Base-by-base conservation (phyloP, 1,140 invertebrate species). In the Globodera rostochiensis region DNA sequence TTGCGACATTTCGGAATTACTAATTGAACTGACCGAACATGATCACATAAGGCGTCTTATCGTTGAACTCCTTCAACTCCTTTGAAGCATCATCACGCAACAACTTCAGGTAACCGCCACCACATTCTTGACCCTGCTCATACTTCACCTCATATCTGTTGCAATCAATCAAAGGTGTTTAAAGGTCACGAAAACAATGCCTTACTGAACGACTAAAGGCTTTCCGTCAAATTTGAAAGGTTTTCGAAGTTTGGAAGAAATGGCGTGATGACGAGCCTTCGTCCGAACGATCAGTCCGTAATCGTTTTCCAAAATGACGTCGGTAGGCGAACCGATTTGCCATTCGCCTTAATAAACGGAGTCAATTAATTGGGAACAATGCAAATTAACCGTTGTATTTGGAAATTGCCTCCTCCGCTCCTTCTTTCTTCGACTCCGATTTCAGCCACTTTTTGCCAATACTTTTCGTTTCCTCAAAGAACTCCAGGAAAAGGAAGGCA, bases 61-160 rank as follows among this genome's bases (percentile, higher is more conserved):
- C 96, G 90, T 95, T 93, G 90, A 98, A 97, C 82, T 85, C 86
- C 70, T 82, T 80, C 21, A 83, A 80, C 21, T 83, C 82, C 73
- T 91, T 87, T 47, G 91, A 91, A 19, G 19, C 69, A 21, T 71
- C 69, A 4, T 45, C 69, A 1, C 69, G 25, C 69, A 98, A 90
- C 21, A 99, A 92, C 91, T 99, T 99, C 0, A 99, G 91, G 90
- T 99, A 99, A 11, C 96, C 96, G 19, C 97, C 97, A 73, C 97
- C 97, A 91, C 97, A 99, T 91, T 98, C 96, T 91, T 98, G 96
- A 4, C 96, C 93, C 90, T 97, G 95, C 93, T 97, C 94, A 80
- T 92, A 93, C 80, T 91, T 91, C 13, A 92, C 92, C 88, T 92
- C 92, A 89, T 92, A 92, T 83, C 91, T 91, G 77, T 45, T 36